Evolutionary conservation across 2,113 vertebrate genomes (phyloP).

Genomic region (Oncorhynchus masou): DNA sequence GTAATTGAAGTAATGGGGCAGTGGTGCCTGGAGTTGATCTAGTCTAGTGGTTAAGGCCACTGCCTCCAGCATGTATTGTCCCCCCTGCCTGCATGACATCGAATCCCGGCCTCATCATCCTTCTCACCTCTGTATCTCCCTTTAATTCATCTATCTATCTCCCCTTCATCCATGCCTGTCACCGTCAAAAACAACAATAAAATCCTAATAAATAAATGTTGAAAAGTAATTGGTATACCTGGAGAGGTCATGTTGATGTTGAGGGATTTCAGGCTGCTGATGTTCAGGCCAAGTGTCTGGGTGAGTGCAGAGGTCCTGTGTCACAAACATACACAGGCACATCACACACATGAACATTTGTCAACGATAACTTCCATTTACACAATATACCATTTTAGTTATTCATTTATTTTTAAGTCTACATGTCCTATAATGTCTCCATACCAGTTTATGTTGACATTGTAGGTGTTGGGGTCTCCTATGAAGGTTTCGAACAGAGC

Average conservation of each 20-base stretch:
- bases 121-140: too few species aligned
- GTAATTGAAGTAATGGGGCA: too few species aligned
- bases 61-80: too few species aligned
- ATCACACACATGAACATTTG: background rate
- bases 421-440: background rate
- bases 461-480: slow-evolving; percentile 66
- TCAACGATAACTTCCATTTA: background rate
- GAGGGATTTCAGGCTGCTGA: slow-evolving; percentile 43
- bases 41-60: too few species aligned
- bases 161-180: too few species aligned
- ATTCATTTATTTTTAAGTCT: background rate
- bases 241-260: slow-evolving; percentile 48
- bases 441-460: slow-evolving; percentile 63
- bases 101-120: too few species aligned
- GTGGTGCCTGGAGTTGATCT: too few species aligned
- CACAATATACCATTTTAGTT: too few species aligned
- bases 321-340: slow-evolving; percentile 28
- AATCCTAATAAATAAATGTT: background rate
- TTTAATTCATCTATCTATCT: too few species aligned
- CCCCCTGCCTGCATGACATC: too few species aligned
- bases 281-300: slow-evolving; percentile 56
- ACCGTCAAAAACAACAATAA: background rate
- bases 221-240: slow-evolving; percentile 41
- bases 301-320: slow-evolving; percentile 56
- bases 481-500: slow-evolving; percentile 58